Evolutionary conservation across 1,140 invertebrate species (phyloP), one percentile per base, ranked within the genome.

Genomic region (Streblospio benedicti): DNA sequence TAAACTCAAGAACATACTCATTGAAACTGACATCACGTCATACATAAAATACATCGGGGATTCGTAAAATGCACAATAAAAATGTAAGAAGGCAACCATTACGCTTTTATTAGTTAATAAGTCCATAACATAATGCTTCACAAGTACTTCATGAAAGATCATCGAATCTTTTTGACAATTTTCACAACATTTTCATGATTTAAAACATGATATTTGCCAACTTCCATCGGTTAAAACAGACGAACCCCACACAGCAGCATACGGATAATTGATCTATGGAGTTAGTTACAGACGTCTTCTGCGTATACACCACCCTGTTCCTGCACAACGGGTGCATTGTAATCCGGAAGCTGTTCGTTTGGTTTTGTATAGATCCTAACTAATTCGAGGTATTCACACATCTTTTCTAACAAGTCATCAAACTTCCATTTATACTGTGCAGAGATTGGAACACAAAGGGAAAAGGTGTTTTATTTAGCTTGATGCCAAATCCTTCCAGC

Each of bases 361-460:
- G 97, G 97, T 80, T 98, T 99, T 0, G 96, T 98, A 70, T 96
- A 95, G 87, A 99, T 96, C 81, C 97, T 83, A 44, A 96, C 86
- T 6, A 99, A 82, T 74, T 89, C 88, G 16, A 99, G 79, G 75
- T 99, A 99, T 63, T 94, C 87, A 97, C 97, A 99, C 88, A 99
- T 97, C 77, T 93, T 96, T 76, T 99, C n/a, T 16, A 99, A 77
- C 50, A 99, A 79, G 78, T 99, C 96, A 79, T 99, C 97, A 79
- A 99, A 99, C 76, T 99, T 99, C 97, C 97, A 99, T 72, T 91
- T 92, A 76, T 99, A 95, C 82, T 99, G 96, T 55, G 97, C 97
- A 56, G 95, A 99, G 64, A 99, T 97, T 0, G 97, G 97, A 14
- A 99, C 94, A 75, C 92, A 96, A 76, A 99, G 96, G 2, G 97